A percentile compares a stretch with the other conserved stretches of the same genome.
Evolutionary conservation across 2,888 invertebrate species (phyloP).

Genomic region (Plagiodera versicolora): DNA sequence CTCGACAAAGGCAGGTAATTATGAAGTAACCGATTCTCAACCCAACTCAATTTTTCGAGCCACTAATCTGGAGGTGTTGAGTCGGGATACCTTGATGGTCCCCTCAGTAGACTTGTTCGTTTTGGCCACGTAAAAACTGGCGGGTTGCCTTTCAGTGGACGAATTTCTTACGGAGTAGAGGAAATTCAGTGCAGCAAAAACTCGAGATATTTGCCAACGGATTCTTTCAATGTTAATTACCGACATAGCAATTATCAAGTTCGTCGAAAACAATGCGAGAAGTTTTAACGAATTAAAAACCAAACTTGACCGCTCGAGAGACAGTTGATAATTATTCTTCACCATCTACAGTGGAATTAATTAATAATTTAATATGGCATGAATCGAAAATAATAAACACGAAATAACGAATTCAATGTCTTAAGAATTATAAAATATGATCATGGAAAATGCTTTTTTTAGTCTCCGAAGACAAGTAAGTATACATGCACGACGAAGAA

Average conservation of each 20-base stretch:
- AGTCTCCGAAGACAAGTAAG: too few species aligned
- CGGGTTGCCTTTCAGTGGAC: too few species aligned
- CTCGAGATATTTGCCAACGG: neutral
- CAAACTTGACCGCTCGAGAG: too few species aligned
- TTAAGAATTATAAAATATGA: neutral
- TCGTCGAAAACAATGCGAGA: constrained; percentile 1
- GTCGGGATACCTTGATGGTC: too few species aligned
- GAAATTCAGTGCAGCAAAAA: neutral
- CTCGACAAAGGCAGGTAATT: neutral
- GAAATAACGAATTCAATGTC: constrained; percentile 9
- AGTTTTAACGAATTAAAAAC: too few species aligned
- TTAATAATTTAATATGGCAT: constrained; percentile 13
- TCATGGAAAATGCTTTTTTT: neutral
- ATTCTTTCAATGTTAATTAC: neutral
- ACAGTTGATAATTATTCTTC: constrained; percentile 3
- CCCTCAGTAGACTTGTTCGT: too few species aligned
- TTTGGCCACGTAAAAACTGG: too few species aligned
- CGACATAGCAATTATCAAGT: neutral
- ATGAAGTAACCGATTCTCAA: neutral
- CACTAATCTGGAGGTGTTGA: too few species aligned
- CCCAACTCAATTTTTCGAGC: too few species aligned
- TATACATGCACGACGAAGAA: neutral
- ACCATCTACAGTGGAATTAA: constrained; percentile 7
- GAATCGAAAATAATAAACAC: neutral
- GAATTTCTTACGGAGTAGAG: neutral